Conservation (phyloP, 1,140 invertebrate genomes). For the Mesaphorura yosii region DNA sequence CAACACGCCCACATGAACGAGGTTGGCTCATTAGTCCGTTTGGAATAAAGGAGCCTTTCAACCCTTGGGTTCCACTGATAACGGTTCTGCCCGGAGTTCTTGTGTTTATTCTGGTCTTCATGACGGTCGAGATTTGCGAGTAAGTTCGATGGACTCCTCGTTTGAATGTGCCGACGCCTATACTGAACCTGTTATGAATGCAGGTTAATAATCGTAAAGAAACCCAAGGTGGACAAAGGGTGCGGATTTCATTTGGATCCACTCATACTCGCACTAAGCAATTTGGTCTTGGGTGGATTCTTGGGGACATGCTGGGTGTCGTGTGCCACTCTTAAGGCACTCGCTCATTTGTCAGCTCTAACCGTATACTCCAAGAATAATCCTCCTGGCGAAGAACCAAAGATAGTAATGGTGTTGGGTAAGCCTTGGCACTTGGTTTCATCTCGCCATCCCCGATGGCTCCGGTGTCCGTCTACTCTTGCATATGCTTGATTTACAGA, state of each 20-base stretch:
- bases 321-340: constrained; percentile 71
- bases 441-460: neutral
- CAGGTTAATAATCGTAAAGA: constrained; percentile 74
- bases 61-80: constrained; percentile 61
- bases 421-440: constrained; percentile 22
- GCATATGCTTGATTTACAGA: constrained; percentile 41
- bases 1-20: constrained; percentile 55
- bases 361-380: constrained; percentile 85
- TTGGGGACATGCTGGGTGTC: constrained; percentile 91
- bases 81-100: constrained; percentile 74
- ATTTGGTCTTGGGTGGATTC: constrained; percentile 64
- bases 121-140: constrained; percentile 94
- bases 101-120: constrained; percentile 90
- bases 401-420: constrained; percentile 76
- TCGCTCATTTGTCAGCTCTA: constrained; percentile 82
- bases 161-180: neutral
- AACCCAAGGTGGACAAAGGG: constrained; percentile 81
- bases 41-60: neutral
- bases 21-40: constrained; percentile 47
- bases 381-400: constrained; percentile 85
- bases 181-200: neutral
- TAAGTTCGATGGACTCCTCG: constrained; percentile 42
- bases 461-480: neutral
- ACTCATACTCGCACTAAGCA: constrained; percentile 67
- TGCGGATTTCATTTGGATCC: constrained; percentile 91